Conservation (phyloP, 2,797 vertebrate genomes). For the Fratercula arctica region DNA sequence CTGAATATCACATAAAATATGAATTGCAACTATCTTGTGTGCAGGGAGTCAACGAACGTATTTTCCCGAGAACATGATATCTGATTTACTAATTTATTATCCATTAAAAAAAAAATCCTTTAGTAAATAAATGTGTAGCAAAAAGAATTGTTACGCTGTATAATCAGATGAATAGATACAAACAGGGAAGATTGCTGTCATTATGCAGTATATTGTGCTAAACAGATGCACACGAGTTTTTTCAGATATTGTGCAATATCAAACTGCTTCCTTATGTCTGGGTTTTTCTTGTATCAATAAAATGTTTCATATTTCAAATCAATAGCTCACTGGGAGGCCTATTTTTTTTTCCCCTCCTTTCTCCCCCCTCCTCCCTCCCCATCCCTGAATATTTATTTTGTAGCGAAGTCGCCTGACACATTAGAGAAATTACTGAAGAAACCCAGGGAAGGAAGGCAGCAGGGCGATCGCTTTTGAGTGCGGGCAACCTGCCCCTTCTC, state of each 20-base stretch:
- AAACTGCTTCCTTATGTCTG: constrained; percentile 72
- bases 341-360: constrained; percentile 21
- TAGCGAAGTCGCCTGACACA: constrained; percentile 82
- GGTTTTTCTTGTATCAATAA: constrained; percentile 76
- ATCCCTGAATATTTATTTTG: constrained; percentile 87
- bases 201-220: constrained; percentile 77
- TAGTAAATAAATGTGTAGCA: constrained; percentile 78
- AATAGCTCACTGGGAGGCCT: constrained; percentile 68
- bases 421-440: constrained; percentile 83
- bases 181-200: constrained; percentile 81
- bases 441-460: constrained; percentile 79
- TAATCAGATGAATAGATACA: constrained; percentile 81
- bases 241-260: constrained; percentile 72
- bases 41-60: constrained; percentile 66
- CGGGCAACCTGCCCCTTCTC: constrained; percentile 78
- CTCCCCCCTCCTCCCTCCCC: not conserved
- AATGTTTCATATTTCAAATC: constrained; percentile 74
- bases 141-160: constrained; percentile 77
- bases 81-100: constrained; percentile 80
- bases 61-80: constrained; percentile 72
- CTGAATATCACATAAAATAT: constrained; percentile 61
- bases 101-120: constrained; percentile 74
- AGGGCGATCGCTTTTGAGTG: constrained; percentile 78
- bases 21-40: constrained; percentile 51
- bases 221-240: constrained; percentile 76